These are phyloP conservation scores for Thunnus maccoyii DNA, from an alignment of 2,113 vertebrate species.

Conservation along the genomic window DNA sequence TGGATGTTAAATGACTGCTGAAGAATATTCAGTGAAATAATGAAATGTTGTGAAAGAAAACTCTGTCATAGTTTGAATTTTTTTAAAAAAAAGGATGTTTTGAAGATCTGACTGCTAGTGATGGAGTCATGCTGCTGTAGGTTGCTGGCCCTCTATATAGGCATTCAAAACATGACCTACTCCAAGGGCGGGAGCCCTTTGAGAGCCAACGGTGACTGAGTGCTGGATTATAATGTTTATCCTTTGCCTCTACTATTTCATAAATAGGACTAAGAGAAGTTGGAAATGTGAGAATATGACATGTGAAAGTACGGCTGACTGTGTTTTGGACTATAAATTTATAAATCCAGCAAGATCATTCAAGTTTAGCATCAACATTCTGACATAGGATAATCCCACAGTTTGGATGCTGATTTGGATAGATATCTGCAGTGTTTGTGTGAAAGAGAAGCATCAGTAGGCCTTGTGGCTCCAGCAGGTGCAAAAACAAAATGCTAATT, in stretches of 20 bases:
- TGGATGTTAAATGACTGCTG: neutral
- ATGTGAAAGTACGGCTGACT: conserved; percentile 12
- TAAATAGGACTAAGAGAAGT: conserved; percentile 30
- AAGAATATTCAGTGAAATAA: neutral
- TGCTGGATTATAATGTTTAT: conserved; percentile 59
- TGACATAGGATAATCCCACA: neutral
- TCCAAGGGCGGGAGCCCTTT: conserved; percentile 28
- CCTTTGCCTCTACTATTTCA: conserved; percentile 32
- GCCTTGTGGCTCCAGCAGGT: neutral
- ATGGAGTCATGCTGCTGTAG: conserved; percentile 28
- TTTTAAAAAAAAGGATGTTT: neutral
- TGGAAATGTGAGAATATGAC: conserved; percentile 21
- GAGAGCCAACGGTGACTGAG: conserved; percentile 51
- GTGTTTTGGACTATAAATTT: conserved; percentile 1
- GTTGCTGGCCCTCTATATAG: conserved; percentile 34
- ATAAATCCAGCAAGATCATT: conserved; percentile 4
- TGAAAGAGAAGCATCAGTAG: neutral
- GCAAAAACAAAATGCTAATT: neutral
- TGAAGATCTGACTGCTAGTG: conserved; percentile 11
- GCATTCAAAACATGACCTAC: conserved; percentile 59
- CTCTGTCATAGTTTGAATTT: neutral
- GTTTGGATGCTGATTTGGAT: neutral
- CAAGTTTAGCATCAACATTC: neutral
- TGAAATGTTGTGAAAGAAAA: neutral
- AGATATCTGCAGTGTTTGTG: neutral